Evolutionary conservation across 2,797 vertebrate species (phyloP), one percentile per base, ranked within the genome.

Genomic region (Gobionotothen gibberifrons): DNA sequence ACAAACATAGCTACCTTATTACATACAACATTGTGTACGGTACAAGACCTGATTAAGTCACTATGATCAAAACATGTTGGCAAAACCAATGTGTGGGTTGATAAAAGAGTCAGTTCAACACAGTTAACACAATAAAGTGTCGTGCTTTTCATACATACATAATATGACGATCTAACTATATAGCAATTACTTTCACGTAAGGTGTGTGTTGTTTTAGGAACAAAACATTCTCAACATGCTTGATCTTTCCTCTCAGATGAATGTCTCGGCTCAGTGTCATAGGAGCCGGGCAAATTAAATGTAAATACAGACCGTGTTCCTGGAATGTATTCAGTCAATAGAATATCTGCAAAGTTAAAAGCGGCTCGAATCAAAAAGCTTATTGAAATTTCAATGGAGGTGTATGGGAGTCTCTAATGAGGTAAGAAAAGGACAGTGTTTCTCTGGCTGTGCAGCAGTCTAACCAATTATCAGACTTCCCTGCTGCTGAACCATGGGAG

Each of bases 391-490:
- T 87, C 86, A 76, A 64, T 68, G 82, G 81, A 3, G 79, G 81
- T 59, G 82, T 81, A 83, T 69, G 82, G 78, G 60, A 60, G 85
- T 74, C 85, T 81, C 85, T 92, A 93, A 93, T 90, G 91, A 93
- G 90, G 81, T 81, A 90, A 87, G 82, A 87, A 89, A 87, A 85
- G 88, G 79, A 84, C 87, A 79, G 88, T 53, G 80, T 69, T 78
- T 79, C 90, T 90, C 87, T 84, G 88, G 84, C 90, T 90, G 88
- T 88, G 90, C 82, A 86, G 87, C 85, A 86, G 86, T 75, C 85
- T 9, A 68, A 87, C 90, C 91, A 93, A 92, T 93, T 93, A 93
- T 87, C 90, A 89, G 90, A 84, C 91, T 90, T 92, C 87, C 91
- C 92, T 82, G 88, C 90, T 92, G 91, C 86, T 91, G 90, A 92